Conservation (phyloP, 2,113 vertebrate species). For the Narcine bancroftii region DNA sequence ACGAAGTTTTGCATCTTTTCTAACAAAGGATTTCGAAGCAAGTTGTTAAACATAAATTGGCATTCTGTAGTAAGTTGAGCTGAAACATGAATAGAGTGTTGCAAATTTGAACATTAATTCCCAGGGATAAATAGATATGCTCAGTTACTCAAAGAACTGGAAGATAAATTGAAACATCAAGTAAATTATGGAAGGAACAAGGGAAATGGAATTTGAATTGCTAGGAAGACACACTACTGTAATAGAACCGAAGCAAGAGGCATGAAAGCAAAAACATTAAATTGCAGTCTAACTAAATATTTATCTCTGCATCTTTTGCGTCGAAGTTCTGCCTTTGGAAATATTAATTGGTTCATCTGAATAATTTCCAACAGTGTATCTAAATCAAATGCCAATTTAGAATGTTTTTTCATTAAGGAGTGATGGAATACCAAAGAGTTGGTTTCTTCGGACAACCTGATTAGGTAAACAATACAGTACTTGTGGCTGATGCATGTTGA, state of each 20-base stretch:
- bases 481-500: neutral
- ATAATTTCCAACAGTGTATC: neutral
- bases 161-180: neutral
- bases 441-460: neutral
- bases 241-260: neutral
- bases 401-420: neutral
- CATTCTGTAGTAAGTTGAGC: neutral
- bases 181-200: neutral
- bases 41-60: neutral
- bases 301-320: neutral
- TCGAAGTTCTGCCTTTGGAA: neutral
- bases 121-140: neutral
- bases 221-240: neutral
- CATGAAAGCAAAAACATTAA: neutral
- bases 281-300: neutral
- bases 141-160: neutral
- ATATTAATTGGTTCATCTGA: neutral
- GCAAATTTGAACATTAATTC: neutral
- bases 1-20: neutral
- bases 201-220: no score
- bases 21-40: neutral
- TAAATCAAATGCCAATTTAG: neutral
- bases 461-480: neutral
- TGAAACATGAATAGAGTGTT: neutral
- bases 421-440: neutral